Percentiles rank a stretch among this genome's conserved stretches.
phyloP scores from a whole-genome alignment of 2,888 invertebrate genomes.

The Pimpla rufipes region DNA sequence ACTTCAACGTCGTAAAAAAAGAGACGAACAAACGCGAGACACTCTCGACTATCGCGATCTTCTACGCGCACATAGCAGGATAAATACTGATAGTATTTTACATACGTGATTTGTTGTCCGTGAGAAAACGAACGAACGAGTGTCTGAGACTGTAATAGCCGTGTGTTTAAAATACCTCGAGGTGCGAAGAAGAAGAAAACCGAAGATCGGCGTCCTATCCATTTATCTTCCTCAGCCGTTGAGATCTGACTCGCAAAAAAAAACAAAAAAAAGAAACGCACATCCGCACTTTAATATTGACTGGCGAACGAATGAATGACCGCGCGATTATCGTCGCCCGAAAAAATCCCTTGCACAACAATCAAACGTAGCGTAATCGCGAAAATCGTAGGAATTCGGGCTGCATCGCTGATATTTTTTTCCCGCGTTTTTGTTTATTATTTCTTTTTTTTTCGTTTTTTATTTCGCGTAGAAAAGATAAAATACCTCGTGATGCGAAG shows the following conservation, averaged over 20 bases:
- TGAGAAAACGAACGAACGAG: conserved; percentile 32
- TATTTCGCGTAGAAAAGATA: conserved; percentile 30
- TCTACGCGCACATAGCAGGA: conserved; percentile 35
- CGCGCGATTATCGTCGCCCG: conserved; percentile 27
- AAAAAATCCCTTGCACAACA: conserved; percentile 46
- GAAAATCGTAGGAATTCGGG: conserved; percentile 42
- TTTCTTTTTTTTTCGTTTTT: too few relatives aligned
- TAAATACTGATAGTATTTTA: conserved; percentile 37
- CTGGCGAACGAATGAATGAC: conserved; percentile 49
- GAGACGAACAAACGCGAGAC: neutral
- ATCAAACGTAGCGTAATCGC: conserved; percentile 56
- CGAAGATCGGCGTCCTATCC: conserved; percentile 1
- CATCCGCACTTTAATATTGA: neutral
- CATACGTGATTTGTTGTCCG: conserved; percentile 15
- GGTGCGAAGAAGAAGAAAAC: neutral
- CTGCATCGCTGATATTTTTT: conserved; percentile 56
- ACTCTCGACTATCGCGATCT: conserved; percentile 12
- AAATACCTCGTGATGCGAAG: neutral
- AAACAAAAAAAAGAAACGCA: conserved; percentile 10
- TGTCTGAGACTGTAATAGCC: conserved; percentile 5
- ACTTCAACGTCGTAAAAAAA: neutral
- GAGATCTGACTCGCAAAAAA: neutral
- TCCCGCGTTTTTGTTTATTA: too few relatives aligned
- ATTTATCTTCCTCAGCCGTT: conserved; percentile 35
- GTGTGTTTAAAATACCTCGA: conserved; percentile 11